These are phyloP conservation scores for Tetrapedia diversipes DNA, from an alignment of 2,888 invertebrate species.

Conservation along the genomic window DNA sequence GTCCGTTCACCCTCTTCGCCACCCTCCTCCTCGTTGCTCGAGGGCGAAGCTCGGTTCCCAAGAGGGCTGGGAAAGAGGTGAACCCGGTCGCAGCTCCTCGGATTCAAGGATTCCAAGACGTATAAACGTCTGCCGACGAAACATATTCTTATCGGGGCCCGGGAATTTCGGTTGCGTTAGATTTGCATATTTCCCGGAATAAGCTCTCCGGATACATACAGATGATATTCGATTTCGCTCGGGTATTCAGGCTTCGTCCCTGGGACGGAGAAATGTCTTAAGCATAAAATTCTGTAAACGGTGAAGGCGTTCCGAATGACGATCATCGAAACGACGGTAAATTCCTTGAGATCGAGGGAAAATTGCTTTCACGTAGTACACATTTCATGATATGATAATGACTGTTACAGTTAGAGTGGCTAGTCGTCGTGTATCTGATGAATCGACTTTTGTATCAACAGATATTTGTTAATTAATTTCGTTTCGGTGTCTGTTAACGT, in stretches of 20 bases:
- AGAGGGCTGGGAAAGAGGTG: conserved; percentile 29
- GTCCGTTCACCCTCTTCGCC: too few relatives aligned
- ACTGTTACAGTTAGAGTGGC: background rate
- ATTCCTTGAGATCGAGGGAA: background rate
- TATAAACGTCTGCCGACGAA: conserved; percentile 41
- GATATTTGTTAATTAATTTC: too few relatives aligned
- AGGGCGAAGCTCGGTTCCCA: conserved; percentile 52
- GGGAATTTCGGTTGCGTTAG: conserved; percentile 25
- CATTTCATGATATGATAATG: background rate
- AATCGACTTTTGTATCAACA: too few relatives aligned
- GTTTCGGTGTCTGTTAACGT: too few relatives aligned
- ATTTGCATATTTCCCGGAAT: conserved; percentile 41
- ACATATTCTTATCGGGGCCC: conserved; percentile 49
- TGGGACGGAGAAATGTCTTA: background rate
- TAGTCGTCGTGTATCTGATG: too few relatives aligned
- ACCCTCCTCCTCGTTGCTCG: conserved; percentile 46
- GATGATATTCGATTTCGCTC: conserved; percentile 27
- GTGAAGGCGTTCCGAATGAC: conserved; percentile 3
- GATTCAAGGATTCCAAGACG: conserved; percentile 41
- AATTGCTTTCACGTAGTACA: too few relatives aligned
- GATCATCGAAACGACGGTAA: conserved; percentile 6
- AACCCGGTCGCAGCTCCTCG: conserved; percentile 37
- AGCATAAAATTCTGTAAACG: conserved; percentile 31
- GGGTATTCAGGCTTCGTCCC: background rate
- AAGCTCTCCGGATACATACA: conserved; percentile 16